Conservation (phyloP, 1,140 invertebrate genomes). For the Planococcus citri region DNA sequence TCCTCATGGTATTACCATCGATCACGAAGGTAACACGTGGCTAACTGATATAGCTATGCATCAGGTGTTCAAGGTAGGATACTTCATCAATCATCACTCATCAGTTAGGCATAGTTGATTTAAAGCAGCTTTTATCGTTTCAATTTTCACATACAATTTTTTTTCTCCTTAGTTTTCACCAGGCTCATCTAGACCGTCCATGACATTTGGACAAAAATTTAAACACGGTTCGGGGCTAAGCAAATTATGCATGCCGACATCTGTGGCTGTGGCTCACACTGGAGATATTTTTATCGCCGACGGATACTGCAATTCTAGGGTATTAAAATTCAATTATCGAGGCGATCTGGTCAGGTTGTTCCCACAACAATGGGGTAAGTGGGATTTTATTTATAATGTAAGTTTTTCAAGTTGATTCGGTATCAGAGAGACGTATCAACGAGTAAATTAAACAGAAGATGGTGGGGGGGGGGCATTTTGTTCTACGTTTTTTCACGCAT, state of each 20-base stretch:
- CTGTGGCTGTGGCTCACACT: constrained; percentile 68
- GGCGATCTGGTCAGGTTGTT: constrained; percentile 55
- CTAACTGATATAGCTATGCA: constrained; percentile 93
- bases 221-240: constrained; percentile 59
- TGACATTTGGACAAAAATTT: constrained; percentile 72
- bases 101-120: no score
- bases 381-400: no score
- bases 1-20: constrained; percentile 86
- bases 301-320: constrained; percentile 84
- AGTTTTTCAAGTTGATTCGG: no score
- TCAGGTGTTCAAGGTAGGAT: constrained; percentile 78
- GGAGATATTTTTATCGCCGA: constrained; percentile 91
- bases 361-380: constrained; percentile 36
- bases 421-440: no score
- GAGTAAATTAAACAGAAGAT: no score
- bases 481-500: no score
- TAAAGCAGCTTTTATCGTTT: no score
- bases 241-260: constrained; percentile 88
- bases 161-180: constrained; percentile 47
- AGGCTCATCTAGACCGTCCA: constrained; percentile 47
- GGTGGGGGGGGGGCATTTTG: no score
- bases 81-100: no score
- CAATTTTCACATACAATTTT: background rate
- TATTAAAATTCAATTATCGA: constrained; percentile 67
- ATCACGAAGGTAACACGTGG: constrained; percentile 77